Conservation (phyloP, 2,113 vertebrate genomes). For the Haplotaxodon microlepis region DNA sequence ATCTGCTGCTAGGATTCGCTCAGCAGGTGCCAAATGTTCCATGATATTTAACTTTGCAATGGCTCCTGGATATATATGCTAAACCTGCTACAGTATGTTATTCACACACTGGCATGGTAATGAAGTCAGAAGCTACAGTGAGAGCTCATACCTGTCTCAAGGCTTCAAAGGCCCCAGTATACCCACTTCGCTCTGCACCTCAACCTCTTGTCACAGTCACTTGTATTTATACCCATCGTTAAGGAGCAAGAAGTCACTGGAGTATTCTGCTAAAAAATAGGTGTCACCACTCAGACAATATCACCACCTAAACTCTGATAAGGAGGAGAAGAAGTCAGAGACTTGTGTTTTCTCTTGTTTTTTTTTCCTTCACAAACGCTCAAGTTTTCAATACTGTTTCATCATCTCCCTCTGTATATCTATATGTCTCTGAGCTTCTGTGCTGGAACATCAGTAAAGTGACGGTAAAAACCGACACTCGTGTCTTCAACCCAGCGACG, state of each 20-base stretch:
- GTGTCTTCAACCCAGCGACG: rapidly evolving
- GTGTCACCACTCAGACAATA: background rate
- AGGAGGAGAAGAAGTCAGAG: background rate
- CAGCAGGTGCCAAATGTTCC: background rate
- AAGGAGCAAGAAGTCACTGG: background rate
- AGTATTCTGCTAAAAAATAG: background rate
- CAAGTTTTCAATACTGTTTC: background rate
- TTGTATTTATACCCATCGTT: background rate
- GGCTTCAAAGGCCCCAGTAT: background rate
- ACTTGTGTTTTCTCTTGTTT: background rate
- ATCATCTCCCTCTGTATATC: background rate
- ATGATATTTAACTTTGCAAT: background rate
- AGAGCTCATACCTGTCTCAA: background rate
- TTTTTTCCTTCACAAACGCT: rapidly evolving
- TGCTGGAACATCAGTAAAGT: background rate
- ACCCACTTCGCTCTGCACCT: background rate
- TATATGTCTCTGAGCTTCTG: background rate
- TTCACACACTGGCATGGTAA: background rate
- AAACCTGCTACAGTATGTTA: background rate
- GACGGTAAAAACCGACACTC: background rate
- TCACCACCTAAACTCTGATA: background rate
- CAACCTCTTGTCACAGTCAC: background rate
- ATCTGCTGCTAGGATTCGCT: background rate
- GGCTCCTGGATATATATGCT: background rate
- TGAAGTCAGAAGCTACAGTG: background rate